phyloP scores from a whole-genome alignment of 2,888 invertebrate genomes.

The Hypomecis punctinalis region DNA sequence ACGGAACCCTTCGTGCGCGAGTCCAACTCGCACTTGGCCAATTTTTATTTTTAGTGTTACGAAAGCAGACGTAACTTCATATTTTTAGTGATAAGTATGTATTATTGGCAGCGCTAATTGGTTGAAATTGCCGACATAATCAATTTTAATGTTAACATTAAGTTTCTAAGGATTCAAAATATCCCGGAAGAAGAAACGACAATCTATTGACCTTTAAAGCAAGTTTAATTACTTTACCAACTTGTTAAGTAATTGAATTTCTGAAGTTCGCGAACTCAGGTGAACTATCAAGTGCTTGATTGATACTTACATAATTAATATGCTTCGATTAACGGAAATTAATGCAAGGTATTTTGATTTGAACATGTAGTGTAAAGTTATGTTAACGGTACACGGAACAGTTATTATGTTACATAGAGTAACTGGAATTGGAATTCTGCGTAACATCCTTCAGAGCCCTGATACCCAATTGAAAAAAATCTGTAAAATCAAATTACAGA shows the following conservation, averaged over 20 bases:
- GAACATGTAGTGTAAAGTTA: neutral
- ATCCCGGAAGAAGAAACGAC: conserved; percentile 8
- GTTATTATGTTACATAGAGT: neutral
- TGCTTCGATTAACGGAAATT: conserved; percentile 20
- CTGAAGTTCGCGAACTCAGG: conserved; percentile 12
- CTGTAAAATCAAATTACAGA: no score
- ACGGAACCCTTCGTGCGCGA: no score
- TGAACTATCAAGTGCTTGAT: conserved; percentile 26
- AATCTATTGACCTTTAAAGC: conserved; percentile 18
- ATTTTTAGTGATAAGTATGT: no score
- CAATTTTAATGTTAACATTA: conserved; percentile 1
- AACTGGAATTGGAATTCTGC: no score
- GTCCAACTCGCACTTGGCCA: no score
- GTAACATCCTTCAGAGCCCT: no score
- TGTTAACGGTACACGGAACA: neutral
- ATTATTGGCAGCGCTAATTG: no score
- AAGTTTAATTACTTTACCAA: conserved; percentile 27
- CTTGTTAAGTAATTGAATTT: conserved; percentile 31
- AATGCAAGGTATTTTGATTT: conserved; percentile 15
- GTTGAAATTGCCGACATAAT: no score
- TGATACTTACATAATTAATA: conserved; percentile 25
- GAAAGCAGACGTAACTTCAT: no score
- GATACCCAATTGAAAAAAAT: no score
- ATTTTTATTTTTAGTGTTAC: no score
- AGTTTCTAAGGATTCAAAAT: conserved; percentile 9